A percentile compares a stretch with the other conserved stretches of the same genome.
phyloP scores from a whole-genome alignment of 2,888 invertebrate genomes.

The Masnerella sp. region DNA sequence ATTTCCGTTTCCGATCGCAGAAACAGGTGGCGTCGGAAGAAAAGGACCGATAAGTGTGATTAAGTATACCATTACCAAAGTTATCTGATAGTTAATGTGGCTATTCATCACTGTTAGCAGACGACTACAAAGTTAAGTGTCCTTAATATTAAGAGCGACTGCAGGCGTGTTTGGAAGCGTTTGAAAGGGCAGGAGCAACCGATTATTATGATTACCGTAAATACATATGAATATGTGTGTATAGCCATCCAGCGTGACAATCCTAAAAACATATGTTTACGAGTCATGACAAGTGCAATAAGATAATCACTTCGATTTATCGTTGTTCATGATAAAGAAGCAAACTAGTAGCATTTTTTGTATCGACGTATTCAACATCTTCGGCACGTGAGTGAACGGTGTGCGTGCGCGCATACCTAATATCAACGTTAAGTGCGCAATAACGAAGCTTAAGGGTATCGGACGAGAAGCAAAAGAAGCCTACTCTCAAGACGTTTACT shows the following conservation, averaged over 20 bases:
- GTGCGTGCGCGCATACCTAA: conserved; percentile 15
- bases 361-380: conserved; percentile 54
- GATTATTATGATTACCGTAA: conserved; percentile 15
- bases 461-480: conserved; percentile 21
- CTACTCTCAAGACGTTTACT: conserved; percentile 58
- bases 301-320: conserved; percentile 49
- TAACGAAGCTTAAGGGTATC: conserved; percentile 30
- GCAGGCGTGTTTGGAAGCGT: conserved; percentile 57
- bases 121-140: conserved; percentile 75
- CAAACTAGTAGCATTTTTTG: conserved; percentile 44
- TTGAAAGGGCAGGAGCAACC: conserved; percentile 15
- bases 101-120: conserved; percentile 66
- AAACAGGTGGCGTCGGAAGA: conserved; percentile 42
- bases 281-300: conserved; percentile 59
- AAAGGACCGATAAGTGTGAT: conserved; percentile 60
- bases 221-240: conserved; percentile 50
- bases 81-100: conserved; percentile 62
- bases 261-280: conserved; percentile 52
- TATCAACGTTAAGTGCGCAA: too few relatives aligned
- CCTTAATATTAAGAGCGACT: conserved; percentile 74
- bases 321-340: conserved; percentile 39
- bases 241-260: conserved; percentile 61
- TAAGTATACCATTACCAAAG: conserved; percentile 61
- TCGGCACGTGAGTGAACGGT: conserved; percentile 13
- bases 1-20: too few relatives aligned